phyloP scores from a whole-genome alignment of 2,113 vertebrate species.

The Loxodonta africana region DNA sequence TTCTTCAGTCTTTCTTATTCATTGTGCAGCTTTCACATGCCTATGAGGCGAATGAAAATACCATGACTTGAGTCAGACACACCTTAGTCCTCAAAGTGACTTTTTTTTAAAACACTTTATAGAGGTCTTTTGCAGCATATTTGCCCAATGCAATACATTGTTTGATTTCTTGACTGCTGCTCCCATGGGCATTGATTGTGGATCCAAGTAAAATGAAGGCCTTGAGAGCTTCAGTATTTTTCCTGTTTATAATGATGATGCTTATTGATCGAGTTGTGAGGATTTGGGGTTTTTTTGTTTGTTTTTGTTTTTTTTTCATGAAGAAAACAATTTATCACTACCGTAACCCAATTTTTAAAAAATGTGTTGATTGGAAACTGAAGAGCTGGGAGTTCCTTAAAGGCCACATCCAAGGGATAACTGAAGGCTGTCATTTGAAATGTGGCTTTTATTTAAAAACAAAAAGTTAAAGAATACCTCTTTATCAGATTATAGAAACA shows the following conservation, averaged over 20 bases:
- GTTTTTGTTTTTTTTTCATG: too few species aligned
- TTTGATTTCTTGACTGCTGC: background rate
- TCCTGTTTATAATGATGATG: background rate
- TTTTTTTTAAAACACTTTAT: background rate
- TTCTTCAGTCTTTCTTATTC: background rate
- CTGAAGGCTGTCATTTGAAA: background rate
- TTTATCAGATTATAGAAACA: background rate
- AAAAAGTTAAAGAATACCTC: background rate
- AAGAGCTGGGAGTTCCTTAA: background rate
- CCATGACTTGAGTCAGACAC: background rate
- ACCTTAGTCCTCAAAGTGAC: background rate
- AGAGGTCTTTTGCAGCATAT: background rate
- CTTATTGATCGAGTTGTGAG: background rate
- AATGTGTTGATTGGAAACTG: background rate
- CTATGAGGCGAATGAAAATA: background rate
- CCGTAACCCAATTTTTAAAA: background rate
- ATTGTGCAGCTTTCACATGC: background rate
- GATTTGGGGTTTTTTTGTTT: background rate
- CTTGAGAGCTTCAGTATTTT: background rate
- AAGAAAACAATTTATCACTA: too few species aligned
- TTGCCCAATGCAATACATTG: background rate
- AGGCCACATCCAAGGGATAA: background rate
- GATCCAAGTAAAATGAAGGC: background rate
- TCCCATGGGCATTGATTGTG: background rate
- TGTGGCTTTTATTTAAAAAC: background rate